Base-by-base conservation (phyloP, 2,888 invertebrate species). In the Parapristionchus giblindavisi region DNA sequence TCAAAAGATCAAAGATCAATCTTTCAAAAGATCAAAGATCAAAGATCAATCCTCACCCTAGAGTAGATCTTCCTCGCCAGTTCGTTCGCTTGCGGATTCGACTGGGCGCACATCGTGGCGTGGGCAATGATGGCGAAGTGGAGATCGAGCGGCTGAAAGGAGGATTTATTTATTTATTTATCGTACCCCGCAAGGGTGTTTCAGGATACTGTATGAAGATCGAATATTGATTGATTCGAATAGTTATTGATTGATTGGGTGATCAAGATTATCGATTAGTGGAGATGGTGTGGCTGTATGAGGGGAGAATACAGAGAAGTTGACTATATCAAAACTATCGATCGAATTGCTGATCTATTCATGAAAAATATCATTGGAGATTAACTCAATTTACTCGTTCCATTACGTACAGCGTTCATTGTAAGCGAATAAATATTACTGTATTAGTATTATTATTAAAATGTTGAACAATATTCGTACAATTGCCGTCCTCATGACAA, bases 71-170 rank as follows among this genome's bases (percentile, higher is more conserved):
- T 77, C 24, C 75, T 75, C 40, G 85, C 85, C 52, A 85, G 72
- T 68, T 83, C 80, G n/a, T 61, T 38, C 61, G 79, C 78, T 70
- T 81, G 76, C 36, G 77, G 75, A 61, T 86, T 81, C 5, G 76
- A 72, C 34, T 79, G 77, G 48, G 75, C 71, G 40, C 77, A 78
- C 84, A 84, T 83, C 51, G 80, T 75, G 38, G 79, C 81, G 75
- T 79, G 84, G 24, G 85, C 85, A 54, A 82, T 61, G 21, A 85
- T 81, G 8, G 85, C 83, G 65, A 84, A 85, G 71, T 85, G 81
- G 51, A 85, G 77, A 21, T 83, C 78, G 48, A 85, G 75, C 24
- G 85, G 83, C 75, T 85, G 81, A 54, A 79, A 77, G 51, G 14
- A 48, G 48, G 48, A 11, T 48, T 14, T 48, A 14, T 14, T 48